Base-by-base conservation (phyloP, 2,888 invertebrate species). In the Drosophila mimica region DNA sequence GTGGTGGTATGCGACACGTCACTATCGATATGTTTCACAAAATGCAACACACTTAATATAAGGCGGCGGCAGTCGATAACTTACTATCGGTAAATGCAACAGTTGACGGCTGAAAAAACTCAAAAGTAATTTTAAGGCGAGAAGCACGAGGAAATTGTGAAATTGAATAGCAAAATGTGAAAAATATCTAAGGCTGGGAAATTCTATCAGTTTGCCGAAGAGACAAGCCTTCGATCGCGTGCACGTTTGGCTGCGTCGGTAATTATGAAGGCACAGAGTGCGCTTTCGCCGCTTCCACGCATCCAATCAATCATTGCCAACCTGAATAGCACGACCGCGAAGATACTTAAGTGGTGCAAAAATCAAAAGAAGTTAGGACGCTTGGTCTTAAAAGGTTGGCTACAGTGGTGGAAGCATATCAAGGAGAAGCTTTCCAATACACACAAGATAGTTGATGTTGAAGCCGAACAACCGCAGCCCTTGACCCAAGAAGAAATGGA, bases 121-220 rank as follows among this genome's bases (percentile, higher is more conserved):
- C 2, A 33, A 11, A 11, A 33, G 2, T 25, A 25, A 25, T 25
- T 25, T 25, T 25, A 25, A 25, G 25, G 25, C 25, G 25, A 25
- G 25, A 25, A 25, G 25, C 25, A 25, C 25, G 2, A n/a, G n/a
- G n/a, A n/a, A n/a, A n/a, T 25, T 25, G 33, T 33, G 5, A 59
- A 33, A 33, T 11, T 11, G 62, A 58, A 30, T 48, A 95, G 52
- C 63, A 95, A 94, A 93, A 99, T 99, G 98, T 98, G 98, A 61
- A 98, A 98, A 93, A 99, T 99, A 93, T 94, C 95, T 15, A 99
- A 99, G 96, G 95, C 97, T 93, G 99, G 99, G 95, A 99, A 99
- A 94, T 99, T 97, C 94, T 99, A 99, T 94, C 97, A 98, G 91
- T 94, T 99, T 88, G 99, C 99, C 13, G 99, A 99, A 93, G 99